Evolutionary conservation across 1,140 invertebrate genomes (phyloP).

Genomic region (Anadara kagoshimensis): DNA sequence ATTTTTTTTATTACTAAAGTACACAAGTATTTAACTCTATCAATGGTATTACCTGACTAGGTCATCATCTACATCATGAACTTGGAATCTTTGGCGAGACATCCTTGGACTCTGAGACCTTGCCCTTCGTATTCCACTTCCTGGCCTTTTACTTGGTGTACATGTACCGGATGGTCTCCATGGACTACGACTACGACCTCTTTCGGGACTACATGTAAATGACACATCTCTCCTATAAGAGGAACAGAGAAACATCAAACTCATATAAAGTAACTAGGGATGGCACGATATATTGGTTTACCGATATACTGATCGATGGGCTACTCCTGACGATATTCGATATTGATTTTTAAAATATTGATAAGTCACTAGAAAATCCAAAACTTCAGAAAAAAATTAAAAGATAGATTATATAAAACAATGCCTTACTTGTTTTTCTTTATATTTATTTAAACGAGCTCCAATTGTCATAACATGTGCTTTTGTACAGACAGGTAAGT

Average conservation of each 20-base stretch:
- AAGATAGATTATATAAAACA: too few relatives aligned
- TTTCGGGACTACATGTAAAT: conserved; percentile 5
- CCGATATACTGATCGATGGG: too few relatives aligned
- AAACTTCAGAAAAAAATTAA: too few relatives aligned
- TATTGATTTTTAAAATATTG: background rate
- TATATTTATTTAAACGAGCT: too few relatives aligned
- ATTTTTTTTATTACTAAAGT: too few relatives aligned
- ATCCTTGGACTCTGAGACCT: conserved; percentile 35
- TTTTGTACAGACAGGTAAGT: too few relatives aligned
- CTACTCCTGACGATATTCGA: background rate
- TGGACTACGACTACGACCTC: conserved; percentile 5
- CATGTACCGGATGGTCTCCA: conserved; percentile 32
- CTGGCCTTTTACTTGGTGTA: conserved; percentile 7
- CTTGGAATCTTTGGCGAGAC: conserved; percentile 11
- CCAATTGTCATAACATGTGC: too few relatives aligned
- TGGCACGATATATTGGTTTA: background rate
- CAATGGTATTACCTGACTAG: too few relatives aligned
- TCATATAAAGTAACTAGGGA: background rate
- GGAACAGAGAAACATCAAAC: background rate
- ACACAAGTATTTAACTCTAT: too few relatives aligned
- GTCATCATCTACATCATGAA: conserved; percentile 18
- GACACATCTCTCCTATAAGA: conserved; percentile 1
- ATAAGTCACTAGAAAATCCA: too few relatives aligned
- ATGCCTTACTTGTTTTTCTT: too few relatives aligned
- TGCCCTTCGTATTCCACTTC: conserved; percentile 13